A percentile compares a stretch with the other conserved stretches of the same genome.
These are phyloP conservation scores for Phortica okadai DNA, from an alignment of 2,888 invertebrate species.

Conservation along the genomic window DNA sequence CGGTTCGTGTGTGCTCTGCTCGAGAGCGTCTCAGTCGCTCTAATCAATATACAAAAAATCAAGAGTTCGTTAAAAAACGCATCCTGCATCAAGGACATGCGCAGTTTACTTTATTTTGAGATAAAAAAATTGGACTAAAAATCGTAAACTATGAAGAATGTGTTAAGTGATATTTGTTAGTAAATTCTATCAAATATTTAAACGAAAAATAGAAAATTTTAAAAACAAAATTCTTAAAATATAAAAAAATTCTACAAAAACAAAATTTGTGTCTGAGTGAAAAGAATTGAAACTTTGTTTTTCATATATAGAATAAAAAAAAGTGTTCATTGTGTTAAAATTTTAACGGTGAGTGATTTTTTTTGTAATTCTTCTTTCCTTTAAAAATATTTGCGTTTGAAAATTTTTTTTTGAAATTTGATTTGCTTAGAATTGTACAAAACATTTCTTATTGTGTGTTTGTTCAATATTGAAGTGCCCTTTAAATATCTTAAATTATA, in stretches of 20 bases:
- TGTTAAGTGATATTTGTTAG: background rate
- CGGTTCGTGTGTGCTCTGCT: conserved; percentile 70
- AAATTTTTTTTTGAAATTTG: too few species aligned
- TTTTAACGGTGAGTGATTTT: too few species aligned
- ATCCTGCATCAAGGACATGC: conserved; percentile 9
- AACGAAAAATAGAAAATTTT: background rate
- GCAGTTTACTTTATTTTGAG: too few species aligned
- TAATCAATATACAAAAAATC: background rate
- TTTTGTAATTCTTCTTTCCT: too few species aligned
- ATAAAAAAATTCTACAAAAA: background rate
- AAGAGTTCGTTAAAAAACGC: background rate
- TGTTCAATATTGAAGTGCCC: too few species aligned
- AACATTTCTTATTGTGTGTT: too few species aligned
- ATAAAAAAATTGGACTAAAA: background rate
- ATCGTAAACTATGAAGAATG: background rate
- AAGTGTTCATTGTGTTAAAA: background rate
- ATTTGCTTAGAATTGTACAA: too few species aligned
- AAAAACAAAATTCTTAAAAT: background rate
- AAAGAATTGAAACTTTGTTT: background rate
- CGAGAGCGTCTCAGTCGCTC: conserved; percentile 44
- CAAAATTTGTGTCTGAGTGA: background rate
- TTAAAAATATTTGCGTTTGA: background rate
- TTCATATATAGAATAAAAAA: background rate
- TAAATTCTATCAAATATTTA: background rate
- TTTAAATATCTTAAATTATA: too few species aligned